phyloP scores from a whole-genome alignment of 2,888 invertebrate genomes.

The Slavum lentiscoides region DNA sequence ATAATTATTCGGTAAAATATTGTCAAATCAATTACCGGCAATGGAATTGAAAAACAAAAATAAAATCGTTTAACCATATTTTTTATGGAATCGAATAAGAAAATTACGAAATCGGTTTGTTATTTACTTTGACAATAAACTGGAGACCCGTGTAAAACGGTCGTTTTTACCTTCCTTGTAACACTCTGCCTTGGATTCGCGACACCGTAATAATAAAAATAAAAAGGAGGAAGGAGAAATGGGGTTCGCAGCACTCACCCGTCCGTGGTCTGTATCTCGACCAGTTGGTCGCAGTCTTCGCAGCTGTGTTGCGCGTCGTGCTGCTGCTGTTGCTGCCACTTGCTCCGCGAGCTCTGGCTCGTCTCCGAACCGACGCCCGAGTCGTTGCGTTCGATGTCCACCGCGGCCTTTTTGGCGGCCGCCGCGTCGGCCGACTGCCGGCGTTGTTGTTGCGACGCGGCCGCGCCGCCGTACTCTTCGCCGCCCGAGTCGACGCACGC shows the following conservation, averaged over 20 bases:
- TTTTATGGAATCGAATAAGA: too few species aligned
- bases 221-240: too few species aligned
- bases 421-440: slow-evolving; percentile 78
- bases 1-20: too few species aligned
- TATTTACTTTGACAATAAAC: too few species aligned
- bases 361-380: slow-evolving; percentile 92
- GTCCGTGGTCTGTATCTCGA: slow-evolving; percentile 76
- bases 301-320: slow-evolving; percentile 71
- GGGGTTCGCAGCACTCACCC: slow-evolving; percentile 58
- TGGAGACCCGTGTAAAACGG: too few species aligned
- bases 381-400: slow-evolving; percentile 87
- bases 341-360: slow-evolving; percentile 80
- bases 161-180: too few species aligned
- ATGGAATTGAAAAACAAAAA: too few species aligned
- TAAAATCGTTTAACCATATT: too few species aligned
- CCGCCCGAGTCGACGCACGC: slow-evolving; percentile 74
- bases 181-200: too few species aligned
- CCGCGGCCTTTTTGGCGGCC: slow-evolving; percentile 60
- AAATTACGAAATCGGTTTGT: too few species aligned
- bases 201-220: too few species aligned
- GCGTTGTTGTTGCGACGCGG: slow-evolving; percentile 64
- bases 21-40: too few species aligned
- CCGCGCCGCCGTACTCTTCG: slow-evolving; percentile 72
- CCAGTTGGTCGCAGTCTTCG: slow-evolving; percentile 83
- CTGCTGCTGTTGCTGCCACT: slow-evolving; percentile 63